Conservation (phyloP, 2,797 vertebrate species). For the Sylvilagus floridanus region DNA sequence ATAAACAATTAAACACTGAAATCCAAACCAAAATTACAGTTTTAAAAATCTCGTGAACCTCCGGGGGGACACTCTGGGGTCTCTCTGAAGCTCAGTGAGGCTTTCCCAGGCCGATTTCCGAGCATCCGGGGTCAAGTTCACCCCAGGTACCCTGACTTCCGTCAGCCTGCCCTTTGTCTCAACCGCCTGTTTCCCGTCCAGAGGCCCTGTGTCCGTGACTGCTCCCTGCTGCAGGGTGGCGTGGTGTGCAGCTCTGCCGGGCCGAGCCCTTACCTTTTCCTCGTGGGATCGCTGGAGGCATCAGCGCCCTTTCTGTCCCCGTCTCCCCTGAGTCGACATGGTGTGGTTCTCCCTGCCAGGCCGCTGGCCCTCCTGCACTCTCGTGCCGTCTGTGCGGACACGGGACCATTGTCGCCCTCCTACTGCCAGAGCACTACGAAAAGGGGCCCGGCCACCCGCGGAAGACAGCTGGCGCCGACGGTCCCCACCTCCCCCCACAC, state of each 20-base stretch:
- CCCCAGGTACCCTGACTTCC: fast-evolving
- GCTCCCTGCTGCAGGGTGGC: not conserved
- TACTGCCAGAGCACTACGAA: not conserved
- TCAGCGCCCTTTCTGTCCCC: not conserved
- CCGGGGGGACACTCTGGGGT: not conserved
- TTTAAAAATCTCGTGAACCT: not conserved
- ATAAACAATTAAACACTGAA: no score
- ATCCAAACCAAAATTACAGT: not conserved
- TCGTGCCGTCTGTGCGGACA: not conserved
- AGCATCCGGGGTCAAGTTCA: not conserved
- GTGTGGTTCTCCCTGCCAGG: not conserved
- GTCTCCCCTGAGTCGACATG: not conserved
- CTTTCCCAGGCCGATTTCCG: not conserved
- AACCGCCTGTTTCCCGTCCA: fast-evolving
- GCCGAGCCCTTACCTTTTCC: not conserved
- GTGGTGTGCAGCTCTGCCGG: not conserved
- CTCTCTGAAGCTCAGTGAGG: not conserved
- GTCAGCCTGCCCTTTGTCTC: not conserved
- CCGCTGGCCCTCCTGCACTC: not conserved
- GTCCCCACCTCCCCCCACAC: not conserved
- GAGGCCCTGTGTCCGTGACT: not conserved
- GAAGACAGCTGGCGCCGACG: no score
- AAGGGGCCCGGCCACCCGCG: no score
- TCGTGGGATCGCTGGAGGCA: not conserved
- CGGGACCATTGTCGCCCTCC: not conserved